A percentile compares a stretch with the other conserved stretches of the same genome.
Evolutionary conservation across 2,888 invertebrate species (phyloP).

Genomic region (Ernsta delagoae): DNA sequence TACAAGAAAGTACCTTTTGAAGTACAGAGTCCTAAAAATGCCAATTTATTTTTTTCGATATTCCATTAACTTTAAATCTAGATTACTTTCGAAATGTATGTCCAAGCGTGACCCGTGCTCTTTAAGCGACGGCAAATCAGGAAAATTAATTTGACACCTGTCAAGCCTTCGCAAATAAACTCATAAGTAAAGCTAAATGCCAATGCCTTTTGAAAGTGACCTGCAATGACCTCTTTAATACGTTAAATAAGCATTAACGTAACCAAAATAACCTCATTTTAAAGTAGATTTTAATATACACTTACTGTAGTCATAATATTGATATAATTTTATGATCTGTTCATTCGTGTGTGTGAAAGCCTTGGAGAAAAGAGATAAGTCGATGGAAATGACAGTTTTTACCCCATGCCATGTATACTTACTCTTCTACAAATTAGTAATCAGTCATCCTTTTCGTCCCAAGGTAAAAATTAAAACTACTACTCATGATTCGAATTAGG

Average conservation of each 20-base stretch:
- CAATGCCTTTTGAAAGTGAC: slow-evolving; percentile 38
- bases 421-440: too few species aligned
- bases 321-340: neutral
- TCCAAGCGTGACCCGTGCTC: neutral
- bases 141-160: slow-evolving; percentile 33
- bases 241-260: slow-evolving; percentile 7
- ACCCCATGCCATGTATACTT: too few species aligned
- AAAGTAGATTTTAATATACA: neutral
- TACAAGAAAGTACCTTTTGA: too few species aligned
- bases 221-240: slow-evolving; percentile 34
- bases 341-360: neutral
- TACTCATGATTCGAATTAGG: too few species aligned
- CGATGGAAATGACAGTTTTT: too few species aligned
- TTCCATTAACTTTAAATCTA: slow-evolving; percentile 12
- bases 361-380: too few species aligned
- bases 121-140: slow-evolving; percentile 12
- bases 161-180: slow-evolving; percentile 17
- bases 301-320: neutral
- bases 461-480: too few species aligned
- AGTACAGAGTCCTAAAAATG: neutral
- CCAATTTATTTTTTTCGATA: neutral
- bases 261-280: slow-evolving; percentile 9
- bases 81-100: slow-evolving; percentile 12
- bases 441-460: too few species aligned
- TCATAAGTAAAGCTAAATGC: slow-evolving; percentile 31